Percentiles rank a stretch among this genome's conserved stretches.
Evolutionary conservation across 1,140 invertebrate genomes (phyloP).

Genomic region (Penaeus indicus): DNA sequence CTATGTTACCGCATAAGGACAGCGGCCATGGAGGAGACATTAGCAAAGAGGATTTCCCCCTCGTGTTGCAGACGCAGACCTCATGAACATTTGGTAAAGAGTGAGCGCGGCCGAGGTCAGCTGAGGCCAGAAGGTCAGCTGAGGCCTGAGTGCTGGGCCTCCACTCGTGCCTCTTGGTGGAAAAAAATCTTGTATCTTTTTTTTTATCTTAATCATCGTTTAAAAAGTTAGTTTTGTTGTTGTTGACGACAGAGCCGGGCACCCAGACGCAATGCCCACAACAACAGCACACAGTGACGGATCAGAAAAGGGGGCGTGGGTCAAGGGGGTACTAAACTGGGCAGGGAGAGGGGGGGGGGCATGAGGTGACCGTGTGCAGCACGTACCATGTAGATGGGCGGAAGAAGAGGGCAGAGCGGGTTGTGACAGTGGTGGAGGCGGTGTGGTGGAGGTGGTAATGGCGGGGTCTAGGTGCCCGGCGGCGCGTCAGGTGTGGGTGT

Average conservation of each 20-base stretch:
- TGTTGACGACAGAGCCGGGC: conserved; percentile 22
- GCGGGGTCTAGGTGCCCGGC: conserved; percentile 6
- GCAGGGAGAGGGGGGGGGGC: background rate
- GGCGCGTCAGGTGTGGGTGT: conserved; percentile 17
- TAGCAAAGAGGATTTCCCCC: too few relatives aligned
- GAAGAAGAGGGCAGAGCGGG: conserved; percentile 10
- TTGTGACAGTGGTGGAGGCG: background rate
- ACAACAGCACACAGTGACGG: background rate
- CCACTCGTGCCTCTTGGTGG: background rate
- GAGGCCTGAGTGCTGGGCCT: too few relatives aligned
- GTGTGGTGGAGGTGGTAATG: background rate
- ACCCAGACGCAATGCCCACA: conserved; percentile 16
- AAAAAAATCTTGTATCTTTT: background rate
- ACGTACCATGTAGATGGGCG: conserved; percentile 5
- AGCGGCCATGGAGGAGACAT: too few relatives aligned
- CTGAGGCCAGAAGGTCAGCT: too few relatives aligned
- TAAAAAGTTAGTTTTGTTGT: conserved; percentile 15
- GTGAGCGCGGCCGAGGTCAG: too few relatives aligned
- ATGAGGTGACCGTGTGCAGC: background rate
- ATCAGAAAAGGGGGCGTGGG: background rate
- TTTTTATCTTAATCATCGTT: conserved; percentile 8
- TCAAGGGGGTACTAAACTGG: background rate
- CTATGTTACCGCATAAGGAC: too few relatives aligned
- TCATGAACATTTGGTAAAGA: too few relatives aligned
- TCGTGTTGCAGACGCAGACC: too few relatives aligned